Evolutionary conservation across 2,113 vertebrate species (phyloP).

Genomic region (Channa maculata): DNA sequence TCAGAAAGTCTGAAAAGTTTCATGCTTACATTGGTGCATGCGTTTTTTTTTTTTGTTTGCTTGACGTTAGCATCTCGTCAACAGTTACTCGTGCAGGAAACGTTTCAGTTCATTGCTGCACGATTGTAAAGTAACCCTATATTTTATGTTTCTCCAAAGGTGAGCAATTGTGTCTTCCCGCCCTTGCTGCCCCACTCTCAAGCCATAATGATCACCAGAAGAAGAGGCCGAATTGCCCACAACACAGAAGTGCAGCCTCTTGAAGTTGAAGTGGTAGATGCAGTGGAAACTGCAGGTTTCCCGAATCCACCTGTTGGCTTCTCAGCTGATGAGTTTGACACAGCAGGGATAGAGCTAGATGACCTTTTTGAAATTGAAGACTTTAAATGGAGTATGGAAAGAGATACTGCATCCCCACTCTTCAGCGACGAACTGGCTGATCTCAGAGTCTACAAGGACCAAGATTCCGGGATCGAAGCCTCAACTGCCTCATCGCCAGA

Average conservation of each 20-base stretch:
- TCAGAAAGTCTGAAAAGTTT: too few species aligned
- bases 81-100: not conserved
- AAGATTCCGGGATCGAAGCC: conserved; percentile 36
- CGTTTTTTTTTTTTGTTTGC: too few species aligned
- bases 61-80: too few species aligned
- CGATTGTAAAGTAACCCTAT: not conserved
- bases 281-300: conserved; percentile 40
- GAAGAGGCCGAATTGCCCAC: conserved; percentile 67
- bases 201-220: conserved; percentile 82
- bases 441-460: conserved; percentile 30
- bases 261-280: conserved; percentile 50
- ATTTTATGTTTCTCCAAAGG: conserved; percentile 31
- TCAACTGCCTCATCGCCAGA: conserved; percentile 54
- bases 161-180: not conserved
- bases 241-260: conserved; percentile 27
- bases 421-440: conserved; percentile 59
- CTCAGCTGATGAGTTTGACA: conserved; percentile 54
- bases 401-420: conserved; percentile 48
- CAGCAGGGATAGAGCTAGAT: conserved; percentile 68
- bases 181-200: not conserved
- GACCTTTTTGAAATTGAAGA: conserved; percentile 75
- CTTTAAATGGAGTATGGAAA: conserved; percentile 76
- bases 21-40: too few species aligned
- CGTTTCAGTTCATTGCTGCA: not conserved
- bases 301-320: conserved; percentile 19